Base-by-base conservation (phyloP, 2,888 invertebrate genomes). In the Coleophora flavipennella region DNA sequence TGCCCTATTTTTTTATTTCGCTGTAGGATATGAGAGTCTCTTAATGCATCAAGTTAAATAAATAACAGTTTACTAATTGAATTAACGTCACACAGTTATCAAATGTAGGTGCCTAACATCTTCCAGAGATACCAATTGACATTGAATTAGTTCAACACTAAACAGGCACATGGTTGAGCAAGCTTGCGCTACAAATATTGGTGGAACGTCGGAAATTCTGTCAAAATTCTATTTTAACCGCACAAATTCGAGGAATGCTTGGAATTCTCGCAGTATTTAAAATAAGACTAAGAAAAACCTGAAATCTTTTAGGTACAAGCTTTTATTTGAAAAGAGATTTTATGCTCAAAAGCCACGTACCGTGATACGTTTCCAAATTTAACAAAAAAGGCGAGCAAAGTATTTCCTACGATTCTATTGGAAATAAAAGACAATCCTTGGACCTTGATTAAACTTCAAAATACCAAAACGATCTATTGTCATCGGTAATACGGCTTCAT, bases 101-200 rank as follows among this genome's bases (percentile, higher is more conserved):
- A 54, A 44, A 51, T 43, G 46, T 65, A n/a, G n/a, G n/a, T n/a
- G n/a, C n/a, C n/a, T n/a, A 65, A 68, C 51, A 59, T 53, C 50
- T 12, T 31, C 33, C 38, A 38, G 34, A 38, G 27, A n/a, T 11
- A n/a, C 10, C 35, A 35, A 35, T 35, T 35, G 35, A 35, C 35
- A 13, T 35, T 34, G 34, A 13, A 26, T n/a, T 20, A 6, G 20
- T 20, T 20, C 20, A 20, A 20, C 20, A 20, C 20, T 20, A 29
- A 11, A 29, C 29, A n/a, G 29, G 29, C 11, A 29, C 11, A 6
- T 8, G 29, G 10, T 10, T n/a, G 11, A 40, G 42, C 40, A 51
- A 46, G 55, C 62, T 61, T 56, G 56, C 53, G 44, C 55, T 62
- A 55, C 55, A 64, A 49, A 52, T 57, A 51, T 60, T 60, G 62